Conservation (phyloP, 2,113 vertebrate genomes). For the Ranitomeya variabilis region DNA sequence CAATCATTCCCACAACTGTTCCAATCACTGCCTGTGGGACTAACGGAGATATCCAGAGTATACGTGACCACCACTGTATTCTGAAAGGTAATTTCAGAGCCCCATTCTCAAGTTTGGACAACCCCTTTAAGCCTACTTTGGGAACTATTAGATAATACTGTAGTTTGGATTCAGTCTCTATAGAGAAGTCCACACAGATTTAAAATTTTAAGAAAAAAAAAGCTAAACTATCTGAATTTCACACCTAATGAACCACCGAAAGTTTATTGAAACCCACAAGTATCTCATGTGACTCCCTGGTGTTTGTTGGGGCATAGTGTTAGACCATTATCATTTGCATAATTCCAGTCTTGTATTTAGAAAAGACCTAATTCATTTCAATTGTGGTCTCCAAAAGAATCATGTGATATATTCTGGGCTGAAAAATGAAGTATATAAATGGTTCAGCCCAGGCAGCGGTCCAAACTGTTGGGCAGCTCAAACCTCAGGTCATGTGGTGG, state of each 20-base stretch:
- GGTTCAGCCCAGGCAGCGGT: constrained; percentile 22
- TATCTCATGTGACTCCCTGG: constrained; percentile 11
- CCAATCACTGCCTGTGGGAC: too few relatives aligned
- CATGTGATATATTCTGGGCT: constrained; percentile 29
- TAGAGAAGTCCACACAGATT: neutral
- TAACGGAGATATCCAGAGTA: too few relatives aligned
- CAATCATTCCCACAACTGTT: too few relatives aligned
- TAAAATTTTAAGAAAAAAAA: neutral
- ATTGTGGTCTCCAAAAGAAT: constrained; percentile 23
- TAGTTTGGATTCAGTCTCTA: neutral
- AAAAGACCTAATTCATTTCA: constrained; percentile 29
- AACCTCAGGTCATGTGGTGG: constrained; percentile 48
- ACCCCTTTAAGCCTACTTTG: neutral
- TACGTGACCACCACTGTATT: too few relatives aligned
- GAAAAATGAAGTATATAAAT: constrained; percentile 49
- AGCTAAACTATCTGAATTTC: neutral
- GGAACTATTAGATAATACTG: neutral
- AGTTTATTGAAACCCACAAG: constrained; percentile 20
- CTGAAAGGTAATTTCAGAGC: too few relatives aligned
- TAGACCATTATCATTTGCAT: constrained; percentile 24
- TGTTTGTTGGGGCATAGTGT: constrained; percentile 13
- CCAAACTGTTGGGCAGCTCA: constrained; percentile 41
- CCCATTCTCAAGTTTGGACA: too few relatives aligned
- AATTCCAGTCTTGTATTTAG: constrained; percentile 26
- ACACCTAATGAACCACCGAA: neutral